Evolutionary conservation across 2,113 vertebrate genomes (phyloP).

Genomic region (Motacilla alba): DNA sequence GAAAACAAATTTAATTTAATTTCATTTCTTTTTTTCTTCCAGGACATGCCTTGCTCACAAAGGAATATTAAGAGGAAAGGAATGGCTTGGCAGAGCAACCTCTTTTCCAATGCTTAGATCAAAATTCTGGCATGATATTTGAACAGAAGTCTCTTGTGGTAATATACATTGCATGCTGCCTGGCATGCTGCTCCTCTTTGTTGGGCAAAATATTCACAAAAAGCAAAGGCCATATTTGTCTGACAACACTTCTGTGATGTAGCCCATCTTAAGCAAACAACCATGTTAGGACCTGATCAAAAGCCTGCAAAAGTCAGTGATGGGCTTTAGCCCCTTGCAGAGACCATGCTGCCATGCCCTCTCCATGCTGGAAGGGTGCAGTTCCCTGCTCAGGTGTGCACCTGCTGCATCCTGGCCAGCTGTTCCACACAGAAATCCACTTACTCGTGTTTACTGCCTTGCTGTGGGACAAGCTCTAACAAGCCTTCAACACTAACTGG

Average conservation of each 20-base stretch:
- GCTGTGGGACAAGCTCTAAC: not conserved
- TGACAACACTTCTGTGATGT: not conserved
- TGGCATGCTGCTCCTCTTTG: not conserved
- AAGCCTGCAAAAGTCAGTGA: not conserved
- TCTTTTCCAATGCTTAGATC: not conserved
- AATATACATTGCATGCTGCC: not conserved
- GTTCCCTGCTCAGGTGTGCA: not conserved
- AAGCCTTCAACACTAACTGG: not conserved
- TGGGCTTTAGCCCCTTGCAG: not conserved
- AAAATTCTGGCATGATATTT: not conserved
- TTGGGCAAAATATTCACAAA: not conserved
- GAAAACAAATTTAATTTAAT: conserved; percentile 1
- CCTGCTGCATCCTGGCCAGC: not conserved
- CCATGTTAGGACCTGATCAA: not conserved
- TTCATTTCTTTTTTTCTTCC: not conserved
- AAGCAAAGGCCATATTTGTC: not conserved
- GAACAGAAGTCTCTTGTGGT: not conserved
- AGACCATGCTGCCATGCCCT: not conserved
- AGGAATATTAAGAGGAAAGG: conserved; percentile 12
- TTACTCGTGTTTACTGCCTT: not conserved
- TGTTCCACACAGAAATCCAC: not conserved
- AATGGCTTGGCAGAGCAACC: not conserved
- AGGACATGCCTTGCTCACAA: not conserved
- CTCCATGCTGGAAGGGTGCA: not conserved
- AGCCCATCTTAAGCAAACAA: not conserved